Evolutionary conservation across 2,888 invertebrate species (phyloP), one percentile per base, ranked within the genome.

Genomic region (Eupithecia tripunctaria): DNA sequence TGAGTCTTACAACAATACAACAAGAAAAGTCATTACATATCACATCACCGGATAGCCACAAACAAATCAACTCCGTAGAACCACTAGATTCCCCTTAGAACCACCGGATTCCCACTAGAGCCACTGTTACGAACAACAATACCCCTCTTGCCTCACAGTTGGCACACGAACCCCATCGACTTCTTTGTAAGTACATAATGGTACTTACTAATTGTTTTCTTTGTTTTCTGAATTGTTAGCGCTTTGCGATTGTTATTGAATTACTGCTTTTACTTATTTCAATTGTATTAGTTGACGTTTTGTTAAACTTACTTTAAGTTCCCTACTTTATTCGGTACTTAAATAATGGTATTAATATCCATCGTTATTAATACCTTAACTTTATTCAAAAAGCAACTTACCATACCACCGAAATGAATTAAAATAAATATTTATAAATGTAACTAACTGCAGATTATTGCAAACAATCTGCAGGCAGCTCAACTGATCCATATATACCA

Each of bases 1-100:
- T 2, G 14, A 25, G 51, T 14, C 56, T 4, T 56, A 12, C 25
- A 56, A 51, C 51, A 51, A 51, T 51, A 51, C 51, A 71, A 71
- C 43, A 65, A 43, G 14, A 60, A 63, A 68, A 69, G 66, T 62
- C 72, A 62, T 62, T 66, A 12, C 51, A 7, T 66, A 69, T 73
- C 72, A 69, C 36, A 69, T 68, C 72, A 69, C 6, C 41, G 67
- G 56, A 64, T 56, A 68, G 41, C 32, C 65, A 27, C 32, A 72
- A 51, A 72, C 68, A n/a, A 21, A 29, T 18, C 56, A 25, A 56
- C 56, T 56, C 56, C 56, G 4, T 21, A 25, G 21, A 56, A 56
- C 56, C 25, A 56, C 56, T 56, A 56, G 56, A 56, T 56, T 56
- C 56, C 56, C 14, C 5, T 56, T 56, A 56, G 56, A 56, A 56